Conservation (phyloP, 2,797 vertebrate genomes). For the Falco rusticolus region DNA sequence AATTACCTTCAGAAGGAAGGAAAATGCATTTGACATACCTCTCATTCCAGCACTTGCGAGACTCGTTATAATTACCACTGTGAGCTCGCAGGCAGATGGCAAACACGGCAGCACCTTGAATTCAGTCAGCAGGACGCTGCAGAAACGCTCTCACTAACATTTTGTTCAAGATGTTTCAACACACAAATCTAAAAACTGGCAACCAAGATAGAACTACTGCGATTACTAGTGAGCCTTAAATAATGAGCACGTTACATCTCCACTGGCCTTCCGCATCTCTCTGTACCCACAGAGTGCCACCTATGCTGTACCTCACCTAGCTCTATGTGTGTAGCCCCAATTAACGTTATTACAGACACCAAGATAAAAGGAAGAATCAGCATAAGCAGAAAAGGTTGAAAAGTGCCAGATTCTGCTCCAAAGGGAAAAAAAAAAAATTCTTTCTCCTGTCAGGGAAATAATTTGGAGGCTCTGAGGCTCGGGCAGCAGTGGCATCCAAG, state of each 20-base stretch:
- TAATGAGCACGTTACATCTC: background rate
- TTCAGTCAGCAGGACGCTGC: conserved; percentile 68
- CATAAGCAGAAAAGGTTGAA: background rate
- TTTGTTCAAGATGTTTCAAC: conserved; percentile 75
- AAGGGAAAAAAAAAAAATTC: background rate
- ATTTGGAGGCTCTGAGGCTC: background rate
- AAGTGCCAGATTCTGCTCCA: background rate
- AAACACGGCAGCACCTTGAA: conserved; percentile 55
- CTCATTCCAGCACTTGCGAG: conserved; percentile 63
- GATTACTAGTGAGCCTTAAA: conserved; percentile 55
- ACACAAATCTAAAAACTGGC: conserved; percentile 64
- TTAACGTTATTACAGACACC: background rate
- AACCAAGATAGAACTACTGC: background rate
- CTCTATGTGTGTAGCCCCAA: background rate
- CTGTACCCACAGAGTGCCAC: background rate
- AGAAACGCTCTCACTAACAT: conserved; percentile 70
- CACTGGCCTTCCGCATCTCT: background rate
- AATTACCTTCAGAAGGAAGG: conserved; percentile 71
- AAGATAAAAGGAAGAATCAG: background rate
- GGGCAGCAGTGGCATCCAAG: background rate
- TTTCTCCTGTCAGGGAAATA: background rate
- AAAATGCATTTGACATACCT: conserved; percentile 70
- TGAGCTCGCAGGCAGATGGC: conserved; percentile 77
- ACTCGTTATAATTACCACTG: conserved; percentile 72
- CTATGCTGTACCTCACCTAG: background rate